Percentiles rank a stretch among this genome's conserved stretches.
phyloP scores from a whole-genome alignment of 1,140 invertebrate species.

The Drosophila prosaltans region DNA sequence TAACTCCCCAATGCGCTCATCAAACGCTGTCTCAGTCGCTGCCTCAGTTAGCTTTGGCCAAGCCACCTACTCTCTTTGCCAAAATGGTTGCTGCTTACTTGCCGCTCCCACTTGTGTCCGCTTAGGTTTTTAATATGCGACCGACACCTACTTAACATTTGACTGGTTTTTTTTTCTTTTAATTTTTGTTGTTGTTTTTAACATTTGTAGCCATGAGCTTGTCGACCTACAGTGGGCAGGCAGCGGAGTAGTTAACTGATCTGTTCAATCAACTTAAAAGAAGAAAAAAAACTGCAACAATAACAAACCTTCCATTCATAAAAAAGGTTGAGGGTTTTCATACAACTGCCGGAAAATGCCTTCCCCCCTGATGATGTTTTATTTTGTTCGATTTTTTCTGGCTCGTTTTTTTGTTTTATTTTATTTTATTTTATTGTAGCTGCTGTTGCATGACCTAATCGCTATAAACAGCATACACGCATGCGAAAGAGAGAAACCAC shows the following conservation, averaged over 20 bases:
- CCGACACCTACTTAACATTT: constrained; percentile 77
- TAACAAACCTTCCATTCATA: constrained; percentile 63
- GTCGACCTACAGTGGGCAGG: constrained; percentile 1
- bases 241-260: constrained; percentile 22
- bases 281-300: constrained; percentile 21
- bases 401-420: constrained; percentile 35
- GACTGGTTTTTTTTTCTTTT: constrained; percentile 59
- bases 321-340: constrained; percentile 42
- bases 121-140: constrained; percentile 69
- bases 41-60: constrained; percentile 25
- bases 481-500: constrained; percentile 48
- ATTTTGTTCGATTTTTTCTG: constrained; percentile 34
- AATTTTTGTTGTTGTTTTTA: not conserved
- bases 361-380: constrained; percentile 7
- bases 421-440: constrained; percentile 31
- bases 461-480: constrained; percentile 54
- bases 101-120: constrained; percentile 44
- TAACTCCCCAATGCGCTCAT: constrained; percentile 59
- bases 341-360: constrained; percentile 50
- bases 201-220: constrained; percentile 3
- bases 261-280: constrained; percentile 46
- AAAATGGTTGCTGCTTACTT: constrained; percentile 73
- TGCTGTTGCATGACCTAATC: constrained; percentile 77
- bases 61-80: constrained; percentile 79
- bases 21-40: constrained; percentile 36